These are phyloP conservation scores for Heterotilapia buettikoferi DNA, from an alignment of 2,113 vertebrate genomes.

Conservation along the genomic window DNA sequence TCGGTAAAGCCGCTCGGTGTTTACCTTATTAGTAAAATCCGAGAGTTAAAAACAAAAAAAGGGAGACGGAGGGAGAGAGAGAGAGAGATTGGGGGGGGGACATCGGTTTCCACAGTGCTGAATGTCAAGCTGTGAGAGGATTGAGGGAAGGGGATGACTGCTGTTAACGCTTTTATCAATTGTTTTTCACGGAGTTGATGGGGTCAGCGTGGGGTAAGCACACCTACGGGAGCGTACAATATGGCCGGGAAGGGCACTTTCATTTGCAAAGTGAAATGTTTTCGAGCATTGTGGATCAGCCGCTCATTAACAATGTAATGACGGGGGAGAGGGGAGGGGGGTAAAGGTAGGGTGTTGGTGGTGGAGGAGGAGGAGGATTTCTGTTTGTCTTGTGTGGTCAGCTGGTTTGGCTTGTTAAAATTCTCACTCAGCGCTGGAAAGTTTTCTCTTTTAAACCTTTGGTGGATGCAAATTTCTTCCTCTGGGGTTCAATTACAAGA, in stretches of 20 bases:
- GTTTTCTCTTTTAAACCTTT: constrained; percentile 30
- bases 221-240: constrained; percentile 31
- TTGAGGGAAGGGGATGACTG: constrained; percentile 9
- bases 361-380: neutral
- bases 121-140: constrained; percentile 42
- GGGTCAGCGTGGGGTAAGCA: constrained; percentile 63
- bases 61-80: neutral
- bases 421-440: constrained; percentile 31
- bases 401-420: constrained; percentile 53
- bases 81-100: neutral
- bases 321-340: neutral
- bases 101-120: constrained; percentile 10
- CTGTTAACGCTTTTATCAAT: constrained; percentile 60
- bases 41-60: neutral
- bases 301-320: constrained; percentile 41
- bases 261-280: constrained; percentile 59
- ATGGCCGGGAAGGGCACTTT: constrained; percentile 43
- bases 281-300: constrained; percentile 22
- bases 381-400: constrained; percentile 18
- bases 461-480: constrained; percentile 19
- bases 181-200: constrained; percentile 57
- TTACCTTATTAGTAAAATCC: constrained; percentile 15
- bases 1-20: neutral
- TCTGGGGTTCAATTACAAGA: constrained; percentile 55
- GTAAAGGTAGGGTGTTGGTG: neutral